Percentiles rank a stretch among this genome's conserved stretches.
phyloP scores from a whole-genome alignment of 2,888 invertebrate species.

The Platycheirus rosarum region DNA sequence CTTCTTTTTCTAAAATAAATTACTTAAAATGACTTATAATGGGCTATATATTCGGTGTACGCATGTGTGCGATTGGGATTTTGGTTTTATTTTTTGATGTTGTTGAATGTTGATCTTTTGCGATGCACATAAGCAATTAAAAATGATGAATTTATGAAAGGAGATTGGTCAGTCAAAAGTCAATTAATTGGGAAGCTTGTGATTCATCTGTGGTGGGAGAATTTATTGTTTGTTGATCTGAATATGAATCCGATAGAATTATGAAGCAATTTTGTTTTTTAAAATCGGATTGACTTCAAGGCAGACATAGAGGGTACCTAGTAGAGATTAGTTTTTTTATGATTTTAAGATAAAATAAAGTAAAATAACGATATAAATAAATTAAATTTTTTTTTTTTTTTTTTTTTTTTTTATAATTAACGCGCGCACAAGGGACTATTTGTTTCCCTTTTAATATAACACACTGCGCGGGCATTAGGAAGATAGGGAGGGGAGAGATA shows the following conservation, averaged over 20 bases:
- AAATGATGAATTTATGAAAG: constrained; percentile 32
- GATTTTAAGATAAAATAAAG: too few species aligned
- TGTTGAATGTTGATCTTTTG: constrained; percentile 38
- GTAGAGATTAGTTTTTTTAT: too few species aligned
- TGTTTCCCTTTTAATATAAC: too few species aligned
- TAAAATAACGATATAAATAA: too few species aligned
- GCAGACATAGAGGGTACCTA: too few species aligned
- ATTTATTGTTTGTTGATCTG: background rate
- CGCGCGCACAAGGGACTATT: too few species aligned
- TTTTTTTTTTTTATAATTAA: too few species aligned
- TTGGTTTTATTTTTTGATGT: constrained; percentile 6
- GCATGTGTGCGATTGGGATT: constrained; percentile 17
- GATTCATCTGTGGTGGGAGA: constrained; percentile 6
- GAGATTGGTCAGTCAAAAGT: constrained; percentile 30
- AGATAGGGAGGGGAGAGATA: too few species aligned
- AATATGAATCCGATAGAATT: background rate
- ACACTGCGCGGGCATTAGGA: too few species aligned
- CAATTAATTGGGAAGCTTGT: constrained; percentile 8
- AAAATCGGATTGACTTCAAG: background rate
- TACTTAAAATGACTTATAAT: constrained; percentile 24
- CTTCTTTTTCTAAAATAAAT: constrained; percentile 36
- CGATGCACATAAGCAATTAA: constrained; percentile 31
- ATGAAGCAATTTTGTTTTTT: background rate
- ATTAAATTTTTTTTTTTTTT: too few species aligned
- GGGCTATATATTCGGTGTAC: constrained; percentile 7